Evolutionary conservation across 1,140 invertebrate species (phyloP).

Genomic region (Matsumurasca onukii): DNA sequence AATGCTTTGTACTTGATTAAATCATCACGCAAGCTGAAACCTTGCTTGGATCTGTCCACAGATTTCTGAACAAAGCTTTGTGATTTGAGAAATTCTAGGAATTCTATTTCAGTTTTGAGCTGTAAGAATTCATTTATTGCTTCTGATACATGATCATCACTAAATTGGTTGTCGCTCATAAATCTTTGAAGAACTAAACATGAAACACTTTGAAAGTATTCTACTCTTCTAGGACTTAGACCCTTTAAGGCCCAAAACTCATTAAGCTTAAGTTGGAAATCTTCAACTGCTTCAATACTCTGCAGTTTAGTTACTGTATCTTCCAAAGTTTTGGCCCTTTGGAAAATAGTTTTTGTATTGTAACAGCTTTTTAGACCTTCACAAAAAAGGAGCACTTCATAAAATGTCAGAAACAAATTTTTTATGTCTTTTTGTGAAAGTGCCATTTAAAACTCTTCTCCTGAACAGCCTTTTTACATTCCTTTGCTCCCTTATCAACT

Average conservation of each 20-base stretch:
- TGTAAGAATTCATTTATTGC: constrained; percentile 13
- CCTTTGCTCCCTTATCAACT: background rate
- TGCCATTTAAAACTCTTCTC: background rate
- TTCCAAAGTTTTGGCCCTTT: constrained; percentile 52
- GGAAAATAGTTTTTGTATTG: constrained; percentile 53
- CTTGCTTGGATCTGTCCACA: background rate
- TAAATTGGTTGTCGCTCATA: constrained; percentile 41
- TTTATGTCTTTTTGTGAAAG: background rate
- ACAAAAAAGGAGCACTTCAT: constrained; percentile 33
- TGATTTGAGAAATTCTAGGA: constrained; percentile 5
- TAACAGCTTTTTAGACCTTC: constrained; percentile 47
- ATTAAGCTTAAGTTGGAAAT: constrained; percentile 43
- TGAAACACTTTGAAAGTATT: constrained; percentile 44
- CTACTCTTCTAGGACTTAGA: constrained; percentile 38
- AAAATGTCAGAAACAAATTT: constrained; percentile 59
- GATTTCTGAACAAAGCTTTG: background rate
- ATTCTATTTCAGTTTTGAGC: constrained; percentile 1
- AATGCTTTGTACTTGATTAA: background rate
- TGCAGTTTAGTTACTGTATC: constrained; percentile 49
- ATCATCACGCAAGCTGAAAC: background rate
- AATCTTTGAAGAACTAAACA: constrained; percentile 47
- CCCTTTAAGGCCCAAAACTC: constrained; percentile 43
- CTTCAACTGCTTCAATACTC: constrained; percentile 31
- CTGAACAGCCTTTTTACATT: background rate
- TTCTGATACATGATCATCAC: constrained; percentile 37